A percentile compares a stretch with the other conserved stretches of the same genome.
Evolutionary conservation across 2,888 invertebrate genomes (phyloP).

Genomic region (Heliconius sara): DNA sequence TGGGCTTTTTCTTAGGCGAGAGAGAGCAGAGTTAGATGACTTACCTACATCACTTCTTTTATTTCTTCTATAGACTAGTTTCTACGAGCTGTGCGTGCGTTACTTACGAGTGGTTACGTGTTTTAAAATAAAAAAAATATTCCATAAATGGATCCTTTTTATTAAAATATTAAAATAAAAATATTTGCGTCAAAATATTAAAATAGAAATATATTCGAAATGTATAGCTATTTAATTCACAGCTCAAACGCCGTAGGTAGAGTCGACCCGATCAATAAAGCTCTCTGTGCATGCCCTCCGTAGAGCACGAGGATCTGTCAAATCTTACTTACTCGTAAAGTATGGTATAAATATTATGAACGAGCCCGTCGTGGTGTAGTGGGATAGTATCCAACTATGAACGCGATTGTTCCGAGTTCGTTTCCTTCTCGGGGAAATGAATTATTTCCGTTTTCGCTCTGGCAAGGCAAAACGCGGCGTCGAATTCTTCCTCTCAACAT

Average conservation of each 20-base stretch:
- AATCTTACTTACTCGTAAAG: not conserved
- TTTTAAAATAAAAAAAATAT: no score
- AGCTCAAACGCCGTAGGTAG: not conserved
- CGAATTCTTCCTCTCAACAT: no score
- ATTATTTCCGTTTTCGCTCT: not conserved
- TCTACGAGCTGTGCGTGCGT: no score
- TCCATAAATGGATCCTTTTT: not conserved
- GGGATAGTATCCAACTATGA: not conserved
- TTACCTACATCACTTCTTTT: no score
- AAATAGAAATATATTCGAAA: no score
- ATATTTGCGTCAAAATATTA: no score
- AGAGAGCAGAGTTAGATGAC: no score
- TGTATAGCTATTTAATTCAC: not conserved
- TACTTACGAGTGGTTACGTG: no score
- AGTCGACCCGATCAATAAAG: not conserved
- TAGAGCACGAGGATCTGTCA: not conserved
- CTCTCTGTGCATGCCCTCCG: not conserved
- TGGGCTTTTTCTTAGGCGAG: no score
- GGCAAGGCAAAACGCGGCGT: not conserved
- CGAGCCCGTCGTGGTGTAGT: not conserved
- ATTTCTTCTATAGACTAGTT: no score
- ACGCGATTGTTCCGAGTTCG: not conserved
- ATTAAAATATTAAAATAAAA: not conserved
- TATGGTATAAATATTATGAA: not conserved
- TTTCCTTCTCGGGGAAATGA: not conserved